Base-by-base conservation (phyloP, 2,888 invertebrate genomes). In the Embidobia sp. region DNA sequence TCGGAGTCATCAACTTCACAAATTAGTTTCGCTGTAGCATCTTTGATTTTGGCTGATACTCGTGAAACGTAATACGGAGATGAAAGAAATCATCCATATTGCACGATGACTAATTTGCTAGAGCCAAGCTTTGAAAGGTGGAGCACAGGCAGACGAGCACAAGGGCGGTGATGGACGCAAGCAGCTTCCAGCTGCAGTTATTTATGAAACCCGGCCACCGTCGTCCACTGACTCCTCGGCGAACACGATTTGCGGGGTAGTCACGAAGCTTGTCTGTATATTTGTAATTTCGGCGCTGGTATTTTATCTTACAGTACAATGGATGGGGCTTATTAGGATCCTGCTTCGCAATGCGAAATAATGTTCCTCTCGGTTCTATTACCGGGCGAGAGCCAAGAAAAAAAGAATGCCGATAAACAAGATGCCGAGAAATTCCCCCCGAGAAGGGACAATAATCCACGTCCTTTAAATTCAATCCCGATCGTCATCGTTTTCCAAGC, bases 61-160 rank as follows among this genome's bases (percentile, higher is more conserved):
- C 51, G 74, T 81, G 83, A 85, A 84, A 84, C 79, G 79, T 79
- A 82, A 83, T 82, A 83, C 80, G 57, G 72, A 59, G 76, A 67
- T 59, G 76, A 63, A 75, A 78, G 80, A 74, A 55, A 82, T n/a
- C 80, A 83, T 83, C 82, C 83, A 82, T 83, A 85, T 85, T 82
- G 79, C 82, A 44, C 79, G 80, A 82, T 85, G 86, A 87, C 85
- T 85, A 85, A 86, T 87, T 86, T 82, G 82, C 81, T 61, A 79
- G 80, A 74, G 74, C 57, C 67, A 66, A 5, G 40, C 44, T 64
- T 57, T 22, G 37, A 59, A 55, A 61, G 72, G 67, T 76, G 72
- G 55, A 69, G 77, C 53, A 22, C 37, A 19, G 66, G 51, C 37
- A 55, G 29, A 3, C 22, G 22, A 22, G 6, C 22, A 22, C 6